These are phyloP conservation scores for Syngnathus acus DNA, from an alignment of 2,797 vertebrate species.

Conservation along the genomic window DNA sequence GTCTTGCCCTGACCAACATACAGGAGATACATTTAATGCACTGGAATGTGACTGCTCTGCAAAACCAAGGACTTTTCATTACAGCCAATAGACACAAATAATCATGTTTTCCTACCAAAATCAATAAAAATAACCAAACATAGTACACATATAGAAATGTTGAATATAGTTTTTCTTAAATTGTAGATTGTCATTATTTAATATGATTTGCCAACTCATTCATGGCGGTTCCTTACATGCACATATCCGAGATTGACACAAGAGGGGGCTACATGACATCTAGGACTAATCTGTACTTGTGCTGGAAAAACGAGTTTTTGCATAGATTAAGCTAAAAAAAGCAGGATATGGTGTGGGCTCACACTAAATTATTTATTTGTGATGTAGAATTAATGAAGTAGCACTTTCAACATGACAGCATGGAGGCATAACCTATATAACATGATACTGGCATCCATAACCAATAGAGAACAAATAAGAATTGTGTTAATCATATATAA, in stretches of 20 bases:
- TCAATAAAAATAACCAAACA: neutral
- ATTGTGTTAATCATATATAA: neutral
- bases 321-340: neutral
- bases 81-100: neutral
- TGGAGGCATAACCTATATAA: constrained; percentile 4
- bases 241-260: constrained; percentile 28
- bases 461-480: neutral
- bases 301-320: neutral
- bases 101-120: neutral
- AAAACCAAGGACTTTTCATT: neutral
- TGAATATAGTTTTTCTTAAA: neutral
- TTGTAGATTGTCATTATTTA: neutral
- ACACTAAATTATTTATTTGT: constrained; percentile 43
- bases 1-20: neutral
- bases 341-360: neutral
- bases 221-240: constrained; percentile 11
- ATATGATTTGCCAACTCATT: neutral
- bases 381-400: constrained; percentile 29
- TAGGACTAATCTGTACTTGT: neutral
- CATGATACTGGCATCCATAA: neutral
- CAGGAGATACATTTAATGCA: neutral
- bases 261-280: constrained; percentile 48
- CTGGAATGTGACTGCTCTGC: neutral
- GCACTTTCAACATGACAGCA: constrained; percentile 20
- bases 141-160: neutral